phyloP scores from a whole-genome alignment of 1,140 invertebrate genomes.

The Papilio glaucus region DNA sequence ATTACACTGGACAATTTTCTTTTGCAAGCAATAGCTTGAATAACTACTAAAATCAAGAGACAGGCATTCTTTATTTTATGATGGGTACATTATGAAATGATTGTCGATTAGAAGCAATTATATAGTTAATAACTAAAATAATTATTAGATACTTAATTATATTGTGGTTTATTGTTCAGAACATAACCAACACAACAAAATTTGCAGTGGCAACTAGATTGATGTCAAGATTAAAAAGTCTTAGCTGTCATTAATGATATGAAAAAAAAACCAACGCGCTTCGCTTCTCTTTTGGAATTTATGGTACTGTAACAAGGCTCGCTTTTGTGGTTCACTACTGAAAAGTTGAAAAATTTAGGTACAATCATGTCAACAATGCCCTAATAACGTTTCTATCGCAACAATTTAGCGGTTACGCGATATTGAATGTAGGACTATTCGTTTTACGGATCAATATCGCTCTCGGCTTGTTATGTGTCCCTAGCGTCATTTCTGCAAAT shows the following conservation, averaged over 20 bases:
- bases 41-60: no score
- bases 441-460: slow-evolving; percentile 75
- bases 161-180: no score
- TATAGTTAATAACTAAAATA: no score
- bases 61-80: no score
- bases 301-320: slow-evolving; percentile 82
- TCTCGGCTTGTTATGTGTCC: slow-evolving; percentile 54
- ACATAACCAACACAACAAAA: slow-evolving; percentile 39
- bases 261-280: slow-evolving; percentile 80
- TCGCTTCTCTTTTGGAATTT: slow-evolving; percentile 83
- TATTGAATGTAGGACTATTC: slow-evolving; percentile 49
- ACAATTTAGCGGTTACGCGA: slow-evolving; percentile 48
- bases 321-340: slow-evolving; percentile 74
- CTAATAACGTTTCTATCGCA: slow-evolving; percentile 57
- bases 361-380: slow-evolving; percentile 76
- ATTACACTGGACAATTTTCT: no score
- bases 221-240: slow-evolving; percentile 69
- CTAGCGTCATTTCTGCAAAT: slow-evolving; percentile 72
- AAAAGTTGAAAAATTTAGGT: slow-evolving; percentile 68
- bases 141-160: no score
- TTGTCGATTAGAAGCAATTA: no score
- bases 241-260: slow-evolving; percentile 72
- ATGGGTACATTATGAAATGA: no score
- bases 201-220: slow-evolving; percentile 54
- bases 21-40: no score